These are phyloP conservation scores for Lethocerus indicus DNA, from an alignment of 1,140 invertebrate species.

Conservation along the genomic window DNA sequence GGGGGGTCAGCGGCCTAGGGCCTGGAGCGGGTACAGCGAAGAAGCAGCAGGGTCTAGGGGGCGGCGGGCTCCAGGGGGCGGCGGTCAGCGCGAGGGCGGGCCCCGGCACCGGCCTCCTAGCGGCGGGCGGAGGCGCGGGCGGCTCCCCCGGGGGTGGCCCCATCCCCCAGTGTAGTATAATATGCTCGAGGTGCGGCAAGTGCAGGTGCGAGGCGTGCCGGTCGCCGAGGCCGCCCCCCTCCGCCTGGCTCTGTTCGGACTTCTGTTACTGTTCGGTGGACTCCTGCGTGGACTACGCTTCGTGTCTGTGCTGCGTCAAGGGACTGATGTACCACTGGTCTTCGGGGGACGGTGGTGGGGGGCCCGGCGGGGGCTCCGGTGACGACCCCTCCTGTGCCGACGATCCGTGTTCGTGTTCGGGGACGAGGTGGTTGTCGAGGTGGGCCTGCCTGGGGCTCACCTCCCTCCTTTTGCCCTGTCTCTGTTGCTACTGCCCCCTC, in stretches of 20 bases:
- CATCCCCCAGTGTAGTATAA: conserved; percentile 36
- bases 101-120: background rate
- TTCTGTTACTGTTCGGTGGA: conserved; percentile 74
- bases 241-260: conserved; percentile 72
- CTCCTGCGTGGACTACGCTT: conserved; percentile 68
- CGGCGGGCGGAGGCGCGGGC: conserved; percentile 14
- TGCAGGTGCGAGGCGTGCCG: conserved; percentile 79
- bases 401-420: conserved; percentile 70
- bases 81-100: conserved; percentile 1
- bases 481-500: conserved; percentile 84
- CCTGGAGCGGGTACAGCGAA: too few relatives aligned
- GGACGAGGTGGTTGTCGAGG: conserved; percentile 44
- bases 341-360: conserved; percentile 45
- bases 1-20: too few relatives aligned
- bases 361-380: conserved; percentile 30
- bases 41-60: too few relatives aligned
- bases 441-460: conserved; percentile 73
- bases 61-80: background rate
- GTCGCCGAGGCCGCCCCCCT: conserved; percentile 62
- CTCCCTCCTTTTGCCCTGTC: conserved; percentile 65
- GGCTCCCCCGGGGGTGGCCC: conserved; percentile 21
- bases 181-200: conserved; percentile 67
- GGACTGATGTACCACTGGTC: conserved; percentile 83
- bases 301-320: conserved; percentile 86
- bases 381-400: too few relatives aligned